Evolutionary conservation across 2,888 invertebrate genomes (phyloP).

Genomic region (Diloba caeruleocephala): DNA sequence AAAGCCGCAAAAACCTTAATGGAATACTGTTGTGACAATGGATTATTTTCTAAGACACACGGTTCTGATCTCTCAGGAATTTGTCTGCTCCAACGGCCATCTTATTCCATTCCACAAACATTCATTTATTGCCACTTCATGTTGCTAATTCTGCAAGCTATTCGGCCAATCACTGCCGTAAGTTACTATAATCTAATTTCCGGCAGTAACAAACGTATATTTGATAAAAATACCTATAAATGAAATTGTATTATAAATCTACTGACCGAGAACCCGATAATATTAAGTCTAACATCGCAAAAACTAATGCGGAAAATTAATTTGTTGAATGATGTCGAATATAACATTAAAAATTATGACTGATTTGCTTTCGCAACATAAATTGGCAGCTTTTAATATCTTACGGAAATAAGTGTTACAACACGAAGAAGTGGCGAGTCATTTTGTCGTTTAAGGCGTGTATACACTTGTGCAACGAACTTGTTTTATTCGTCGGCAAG

Average conservation of each 20-base stretch:
- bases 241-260: conserved; percentile 1
- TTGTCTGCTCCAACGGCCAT: too few species aligned
- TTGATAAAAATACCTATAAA: neutral
- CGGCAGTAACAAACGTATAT: conserved; percentile 4
- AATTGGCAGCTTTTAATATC: conserved; percentile 48
- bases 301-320: conserved; percentile 14
- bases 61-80: too few species aligned
- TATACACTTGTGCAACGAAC: conserved; percentile 46
- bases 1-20: too few species aligned
- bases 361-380: conserved; percentile 39
- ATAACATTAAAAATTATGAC: conserved; percentile 35
- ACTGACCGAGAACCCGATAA: conserved; percentile 11
- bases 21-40: too few species aligned
- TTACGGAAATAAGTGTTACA: conserved; percentile 53
- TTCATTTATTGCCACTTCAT: too few species aligned
- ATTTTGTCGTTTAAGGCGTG: conserved; percentile 44
- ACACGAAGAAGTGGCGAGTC: conserved; percentile 42
- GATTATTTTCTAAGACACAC: too few species aligned
- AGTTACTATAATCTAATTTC: conserved; percentile 25
- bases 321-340: conserved; percentile 6
- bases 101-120: too few species aligned
- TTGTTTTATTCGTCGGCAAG: conserved; percentile 26
- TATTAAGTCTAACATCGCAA: neutral
- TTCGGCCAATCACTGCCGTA: neutral
- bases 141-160: too few species aligned